Conservation (phyloP, 2,888 invertebrate species). For the Caenorhabditis drosophilae region DNA sequence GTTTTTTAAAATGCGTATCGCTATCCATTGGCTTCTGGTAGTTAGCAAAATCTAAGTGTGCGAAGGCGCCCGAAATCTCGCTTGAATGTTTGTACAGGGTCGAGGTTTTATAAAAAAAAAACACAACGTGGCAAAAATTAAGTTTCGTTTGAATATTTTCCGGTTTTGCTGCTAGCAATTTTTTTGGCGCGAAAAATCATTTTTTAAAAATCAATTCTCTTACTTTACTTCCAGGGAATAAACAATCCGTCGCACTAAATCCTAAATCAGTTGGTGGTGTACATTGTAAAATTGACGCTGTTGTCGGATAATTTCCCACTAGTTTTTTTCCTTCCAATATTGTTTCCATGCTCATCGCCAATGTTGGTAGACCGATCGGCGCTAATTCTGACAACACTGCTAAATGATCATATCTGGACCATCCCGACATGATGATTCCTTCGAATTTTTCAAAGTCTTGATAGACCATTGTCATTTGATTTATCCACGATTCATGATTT, state of each 20-base stretch:
- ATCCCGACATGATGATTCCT: conserved; percentile 70
- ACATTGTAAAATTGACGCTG: conserved; percentile 56
- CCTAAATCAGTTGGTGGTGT: conserved; percentile 47
- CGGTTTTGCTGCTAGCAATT: too few relatives aligned
- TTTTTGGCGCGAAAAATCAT: too few relatives aligned
- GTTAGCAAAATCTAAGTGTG: too few relatives aligned
- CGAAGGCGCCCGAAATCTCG: too few relatives aligned
- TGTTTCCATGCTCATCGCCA: conserved; percentile 68
- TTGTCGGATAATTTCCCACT: conserved; percentile 41
- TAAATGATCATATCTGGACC: conserved; percentile 73
- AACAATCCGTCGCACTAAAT: conserved; percentile 49
- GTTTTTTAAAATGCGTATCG: too few relatives aligned
- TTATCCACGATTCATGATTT: conserved; percentile 72
- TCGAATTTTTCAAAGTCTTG: conserved; percentile 61
- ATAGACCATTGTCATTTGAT: conserved; percentile 66
- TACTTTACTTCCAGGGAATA: conserved; percentile 56
- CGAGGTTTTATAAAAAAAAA: too few relatives aligned
- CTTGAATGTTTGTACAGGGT: too few relatives aligned
- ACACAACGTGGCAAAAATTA: too few relatives aligned
- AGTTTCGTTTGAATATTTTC: too few relatives aligned
- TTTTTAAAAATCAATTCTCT: too few relatives aligned
- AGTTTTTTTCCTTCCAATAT: conserved; percentile 44
- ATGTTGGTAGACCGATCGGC: conserved; percentile 71
- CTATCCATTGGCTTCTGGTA: too few relatives aligned
- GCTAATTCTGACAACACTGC: conserved; percentile 71